These are phyloP conservation scores for Chrysolina oricalcia DNA, from an alignment of 2,888 invertebrate species.

Conservation along the genomic window DNA sequence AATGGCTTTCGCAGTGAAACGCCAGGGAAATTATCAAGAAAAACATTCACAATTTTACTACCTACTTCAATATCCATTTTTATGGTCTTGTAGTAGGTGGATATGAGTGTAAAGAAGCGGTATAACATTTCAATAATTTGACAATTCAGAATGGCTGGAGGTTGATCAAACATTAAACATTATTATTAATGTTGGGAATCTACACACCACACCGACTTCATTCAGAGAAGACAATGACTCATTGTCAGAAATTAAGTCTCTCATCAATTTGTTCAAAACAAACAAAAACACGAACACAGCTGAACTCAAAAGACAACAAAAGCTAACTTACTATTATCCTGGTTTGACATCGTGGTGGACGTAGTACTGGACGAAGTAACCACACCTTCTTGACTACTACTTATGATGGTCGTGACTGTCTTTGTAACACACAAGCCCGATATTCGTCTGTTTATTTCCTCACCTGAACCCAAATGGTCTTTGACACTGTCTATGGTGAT, in stretches of 20 bases:
- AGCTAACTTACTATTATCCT: conserved; percentile 75
- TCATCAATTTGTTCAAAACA: neutral
- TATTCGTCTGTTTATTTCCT: conserved; percentile 68
- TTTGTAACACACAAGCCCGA: conserved; percentile 75
- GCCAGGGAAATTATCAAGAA: neutral
- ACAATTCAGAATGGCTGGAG: no score
- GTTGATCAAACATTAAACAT: no score
- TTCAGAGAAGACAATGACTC: neutral
- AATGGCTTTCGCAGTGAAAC: no score
- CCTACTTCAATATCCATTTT: neutral
- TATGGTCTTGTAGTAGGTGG: no score
- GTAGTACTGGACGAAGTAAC: conserved; percentile 54
- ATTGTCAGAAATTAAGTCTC: neutral
- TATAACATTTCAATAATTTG: no score
- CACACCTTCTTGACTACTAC: conserved; percentile 59
- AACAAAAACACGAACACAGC: conserved; percentile 43
- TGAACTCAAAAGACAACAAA: conserved; percentile 54
- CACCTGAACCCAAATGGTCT: conserved; percentile 81
- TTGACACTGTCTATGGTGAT: conserved; percentile 96
- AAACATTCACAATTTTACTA: neutral
- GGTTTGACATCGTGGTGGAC: conserved; percentile 54
- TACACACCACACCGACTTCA: no score
- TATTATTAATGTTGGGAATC: no score
- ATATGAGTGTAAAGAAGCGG: no score
- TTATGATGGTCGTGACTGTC: conserved; percentile 76